Percentiles rank a stretch among this genome's conserved stretches.
phyloP scores from a whole-genome alignment of 2,113 vertebrate species.

The Protobothrops mucrosquamatus region DNA sequence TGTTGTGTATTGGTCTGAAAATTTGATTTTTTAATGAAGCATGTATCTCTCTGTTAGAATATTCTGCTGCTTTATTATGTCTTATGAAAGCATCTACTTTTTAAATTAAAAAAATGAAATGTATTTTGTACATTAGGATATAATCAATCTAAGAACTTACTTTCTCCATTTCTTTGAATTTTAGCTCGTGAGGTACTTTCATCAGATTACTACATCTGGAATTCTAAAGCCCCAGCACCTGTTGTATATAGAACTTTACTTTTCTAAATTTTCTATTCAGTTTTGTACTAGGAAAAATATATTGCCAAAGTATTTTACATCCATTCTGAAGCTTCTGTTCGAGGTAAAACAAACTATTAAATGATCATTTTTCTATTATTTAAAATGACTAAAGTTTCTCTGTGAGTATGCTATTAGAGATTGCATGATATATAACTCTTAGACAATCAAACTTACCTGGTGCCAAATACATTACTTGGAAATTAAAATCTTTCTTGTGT shows the following conservation, averaged over 20 bases:
- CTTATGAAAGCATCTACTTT: neutral
- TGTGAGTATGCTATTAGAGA: neutral
- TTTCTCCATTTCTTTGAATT: conserved; percentile 45
- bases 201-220: conserved; percentile 93
- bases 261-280: conserved; percentile 45
- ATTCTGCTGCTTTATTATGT: neutral
- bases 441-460: neutral
- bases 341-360: neutral
- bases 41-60: neutral
- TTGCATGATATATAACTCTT: too few relatives aligned
- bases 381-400: neutral
- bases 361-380: neutral
- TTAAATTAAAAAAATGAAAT: neutral
- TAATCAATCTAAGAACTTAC: conserved; percentile 15
- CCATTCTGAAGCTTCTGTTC: neutral
- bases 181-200: conserved; percentile 86
- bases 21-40: neutral
- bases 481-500: neutral
- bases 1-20: neutral
- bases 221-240: conserved; percentile 87
- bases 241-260: conserved; percentile 68
- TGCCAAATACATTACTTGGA: neutral
- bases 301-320: conserved; percentile 36
- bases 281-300: conserved; percentile 37
- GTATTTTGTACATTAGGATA: conserved; percentile 32